Evolutionary conservation across 2,888 invertebrate genomes (phyloP), one percentile per base, ranked within the genome.

Genomic region (Trachelus stipa): DNA sequence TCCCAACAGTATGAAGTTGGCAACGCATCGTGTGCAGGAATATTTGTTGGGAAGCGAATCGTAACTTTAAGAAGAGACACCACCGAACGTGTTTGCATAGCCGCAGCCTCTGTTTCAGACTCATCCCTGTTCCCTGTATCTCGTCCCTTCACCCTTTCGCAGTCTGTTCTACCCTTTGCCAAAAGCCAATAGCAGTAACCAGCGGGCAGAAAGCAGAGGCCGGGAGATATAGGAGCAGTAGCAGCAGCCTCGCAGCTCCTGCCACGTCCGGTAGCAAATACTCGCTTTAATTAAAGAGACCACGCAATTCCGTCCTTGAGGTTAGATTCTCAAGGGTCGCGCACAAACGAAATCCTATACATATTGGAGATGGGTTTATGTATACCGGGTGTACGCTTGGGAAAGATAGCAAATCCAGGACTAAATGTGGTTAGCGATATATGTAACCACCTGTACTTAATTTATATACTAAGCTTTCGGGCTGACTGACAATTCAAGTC

Each of bases 201-300:
- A 23, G 9, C 56, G 56, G 56, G 56, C 56, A 56, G 40, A 40
- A 12, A 40, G 40, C 40, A 40, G 56, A 56, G 15, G 56, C 56
- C 56, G 9, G 6, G 23, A 56, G 56, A 23, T 23, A 23, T 9
- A 23, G 56, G 6, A 56, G 40, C 0, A 15, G 37, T 12, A 37
- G 40, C 40, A 23, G 56, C 56, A 56, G 56, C 23, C 56, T 23
- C 2, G 23, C 56, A 9, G 56, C 56, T 34, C 71, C 71, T 33
- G 12, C 71, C 77, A 77, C 77, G 77, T 77, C 74, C 77, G 74
- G 74, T 75, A 74, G 77, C 74, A 77, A 77, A 77, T 77, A 77
- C 77, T 71, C 33, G 77, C 34, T 77, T 77, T 77, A 77, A 77
- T 77, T 77, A 77, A 74, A 77, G 77, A 75, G 74, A 77, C 77